Evolutionary conservation across 2,113 vertebrate species (phyloP).

Genomic region (Thalassarche chlororhynchos): DNA sequence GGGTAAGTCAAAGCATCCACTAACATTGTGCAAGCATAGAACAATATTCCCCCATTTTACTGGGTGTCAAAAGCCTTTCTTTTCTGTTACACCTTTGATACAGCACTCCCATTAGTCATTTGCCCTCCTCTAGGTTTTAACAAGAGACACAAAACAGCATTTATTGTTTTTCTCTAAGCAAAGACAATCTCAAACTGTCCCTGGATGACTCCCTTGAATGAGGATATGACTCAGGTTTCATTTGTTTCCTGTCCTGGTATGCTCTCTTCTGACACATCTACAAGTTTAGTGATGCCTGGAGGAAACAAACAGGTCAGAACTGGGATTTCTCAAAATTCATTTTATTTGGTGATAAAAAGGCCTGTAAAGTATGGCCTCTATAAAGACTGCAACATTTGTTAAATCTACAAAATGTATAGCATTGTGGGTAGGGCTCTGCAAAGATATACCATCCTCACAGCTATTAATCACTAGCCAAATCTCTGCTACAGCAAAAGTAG

Average conservation of each 20-base stretch:
- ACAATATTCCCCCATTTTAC: neutral
- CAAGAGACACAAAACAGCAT: neutral
- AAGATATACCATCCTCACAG: neutral
- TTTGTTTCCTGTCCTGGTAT: conserved; percentile 9
- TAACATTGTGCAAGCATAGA: neutral
- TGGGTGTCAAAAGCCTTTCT: neutral
- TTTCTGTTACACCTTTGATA: neutral
- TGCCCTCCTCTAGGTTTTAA: neutral
- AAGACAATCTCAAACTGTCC: neutral
- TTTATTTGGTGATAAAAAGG: neutral
- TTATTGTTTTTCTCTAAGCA: neutral
- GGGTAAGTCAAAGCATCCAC: neutral
- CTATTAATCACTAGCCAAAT: neutral
- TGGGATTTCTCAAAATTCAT: neutral
- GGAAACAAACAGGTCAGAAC: neutral
- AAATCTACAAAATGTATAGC: neutral
- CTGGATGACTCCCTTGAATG: neutral
- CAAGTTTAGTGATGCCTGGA: neutral
- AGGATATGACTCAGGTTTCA: conserved; percentile 23
- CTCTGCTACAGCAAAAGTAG: neutral
- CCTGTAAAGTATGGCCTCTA: neutral
- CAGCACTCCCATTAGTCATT: neutral
- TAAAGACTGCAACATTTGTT: neutral
- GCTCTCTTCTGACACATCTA: conserved; percentile 12
- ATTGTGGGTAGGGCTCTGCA: neutral